Conservation (phyloP, 2,888 invertebrate genomes). For the Odontocolon sp. region DNA sequence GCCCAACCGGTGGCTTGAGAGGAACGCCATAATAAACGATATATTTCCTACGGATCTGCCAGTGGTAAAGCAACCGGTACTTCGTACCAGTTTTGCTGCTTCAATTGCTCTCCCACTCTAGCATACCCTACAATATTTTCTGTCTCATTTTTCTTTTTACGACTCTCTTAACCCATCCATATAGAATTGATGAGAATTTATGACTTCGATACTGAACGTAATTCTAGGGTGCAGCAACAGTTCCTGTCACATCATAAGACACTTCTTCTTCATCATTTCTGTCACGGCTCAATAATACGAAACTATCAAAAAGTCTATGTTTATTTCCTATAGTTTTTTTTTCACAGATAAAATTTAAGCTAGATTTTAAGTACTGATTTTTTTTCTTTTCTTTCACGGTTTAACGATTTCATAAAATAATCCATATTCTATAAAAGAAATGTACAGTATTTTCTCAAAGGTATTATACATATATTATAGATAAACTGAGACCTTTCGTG, state of each 20-base stretch:
- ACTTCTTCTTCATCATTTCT: too few relatives aligned
- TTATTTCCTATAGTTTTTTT: too few relatives aligned
- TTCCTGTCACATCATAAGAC: too few relatives aligned
- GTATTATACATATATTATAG: not conserved
- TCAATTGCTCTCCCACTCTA: constrained; percentile 29
- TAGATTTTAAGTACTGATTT: too few relatives aligned
- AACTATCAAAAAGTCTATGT: too few relatives aligned
- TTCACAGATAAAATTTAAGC: too few relatives aligned
- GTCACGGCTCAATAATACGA: too few relatives aligned
- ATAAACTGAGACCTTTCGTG: not conserved
- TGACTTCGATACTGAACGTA: constrained; percentile 1
- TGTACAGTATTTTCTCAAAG: too few relatives aligned
- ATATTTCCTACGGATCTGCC: constrained; percentile 1
- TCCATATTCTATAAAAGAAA: too few relatives aligned
- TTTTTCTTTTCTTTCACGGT: too few relatives aligned
- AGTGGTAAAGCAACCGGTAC: constrained; percentile 6
- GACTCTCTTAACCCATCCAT: constrained; percentile 6
- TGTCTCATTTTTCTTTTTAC: not conserved
- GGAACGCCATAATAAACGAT: constrained; percentile 73
- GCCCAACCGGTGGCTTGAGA: constrained; percentile 66
- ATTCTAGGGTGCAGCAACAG: too few relatives aligned
- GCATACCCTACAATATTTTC: not conserved
- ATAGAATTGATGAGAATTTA: constrained; percentile 30
- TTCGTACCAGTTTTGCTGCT: constrained; percentile 14
- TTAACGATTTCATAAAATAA: too few relatives aligned